Percentiles rank a stretch among this genome's conserved stretches.
phyloP scores from a whole-genome alignment of 2,888 invertebrate species.

The Drosophila macrospina region DNA sequence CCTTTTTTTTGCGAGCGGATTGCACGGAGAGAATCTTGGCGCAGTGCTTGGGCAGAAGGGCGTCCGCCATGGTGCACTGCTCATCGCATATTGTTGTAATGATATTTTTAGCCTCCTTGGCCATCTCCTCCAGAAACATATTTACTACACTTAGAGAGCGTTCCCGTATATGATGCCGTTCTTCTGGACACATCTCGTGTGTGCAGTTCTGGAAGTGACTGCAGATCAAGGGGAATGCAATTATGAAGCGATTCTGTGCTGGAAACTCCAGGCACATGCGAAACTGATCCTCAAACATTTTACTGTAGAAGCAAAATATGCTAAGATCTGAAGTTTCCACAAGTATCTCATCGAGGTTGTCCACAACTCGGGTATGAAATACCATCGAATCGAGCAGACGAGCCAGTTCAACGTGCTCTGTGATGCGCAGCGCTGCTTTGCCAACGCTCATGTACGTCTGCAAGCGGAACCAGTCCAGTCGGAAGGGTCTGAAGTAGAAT shows the following conservation, averaged over 20 bases:
- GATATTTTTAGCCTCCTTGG: slow-evolving; percentile 99
- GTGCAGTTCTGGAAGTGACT: slow-evolving; percentile 99
- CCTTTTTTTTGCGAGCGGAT: slow-evolving; percentile 96
- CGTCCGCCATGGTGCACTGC: slow-evolving; percentile 98
- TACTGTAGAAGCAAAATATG: slow-evolving; percentile 98
- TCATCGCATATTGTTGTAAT: slow-evolving; percentile 99
- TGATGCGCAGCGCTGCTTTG: slow-evolving; percentile 91
- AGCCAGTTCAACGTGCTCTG: slow-evolving; percentile 94
- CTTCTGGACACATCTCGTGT: slow-evolving; percentile 99
- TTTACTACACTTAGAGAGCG: slow-evolving; percentile 98
- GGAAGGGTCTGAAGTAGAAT: slow-evolving; percentile 97
- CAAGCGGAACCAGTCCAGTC: slow-evolving; percentile 98
- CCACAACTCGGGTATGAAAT: slow-evolving; percentile 99
- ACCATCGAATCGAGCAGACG: slow-evolving; percentile 97
- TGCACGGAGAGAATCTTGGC: slow-evolving; percentile 95
- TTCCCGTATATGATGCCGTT: slow-evolving; percentile 98
- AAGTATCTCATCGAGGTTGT: slow-evolving; percentile 98
- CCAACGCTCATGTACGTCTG: slow-evolving; percentile 96
- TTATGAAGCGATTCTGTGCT: slow-evolving; percentile 98
- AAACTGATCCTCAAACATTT: slow-evolving; percentile 98
- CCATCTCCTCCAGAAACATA: slow-evolving; percentile 99
- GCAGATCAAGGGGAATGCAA: slow-evolving; percentile 98
- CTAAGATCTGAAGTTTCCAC: slow-evolving; percentile 99
- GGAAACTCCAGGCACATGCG: slow-evolving; percentile 99
- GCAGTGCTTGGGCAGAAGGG: slow-evolving; percentile 97